A percentile compares a stretch with the other conserved stretches of the same genome.
Evolutionary conservation across 2,888 invertebrate genomes (phyloP).

Genomic region (Torymus aiolomorphi): DNA sequence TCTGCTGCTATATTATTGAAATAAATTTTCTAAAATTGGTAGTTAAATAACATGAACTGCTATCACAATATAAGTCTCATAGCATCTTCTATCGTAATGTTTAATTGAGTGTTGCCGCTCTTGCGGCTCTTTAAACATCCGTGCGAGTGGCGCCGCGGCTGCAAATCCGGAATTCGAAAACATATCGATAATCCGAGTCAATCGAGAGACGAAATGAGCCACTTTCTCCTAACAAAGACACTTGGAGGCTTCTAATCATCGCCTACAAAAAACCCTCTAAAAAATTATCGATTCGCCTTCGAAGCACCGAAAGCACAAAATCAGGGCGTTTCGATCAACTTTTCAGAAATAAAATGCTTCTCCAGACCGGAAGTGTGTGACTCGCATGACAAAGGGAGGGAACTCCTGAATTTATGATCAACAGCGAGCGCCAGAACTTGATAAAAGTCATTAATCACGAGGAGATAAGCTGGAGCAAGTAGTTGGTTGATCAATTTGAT

Average conservation of each 20-base stretch:
- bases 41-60: too few relatives aligned
- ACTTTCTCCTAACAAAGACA: conserved; percentile 40
- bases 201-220: conserved; percentile 10
- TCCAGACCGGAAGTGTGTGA: conserved; percentile 19
- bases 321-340: background rate
- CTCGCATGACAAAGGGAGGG: conserved; percentile 43
- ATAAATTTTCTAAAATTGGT: too few relatives aligned
- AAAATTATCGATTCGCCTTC: conserved; percentile 15
- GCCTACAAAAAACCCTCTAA: background rate
- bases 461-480: background rate
- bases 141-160: conserved; percentile 31
- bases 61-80: too few relatives aligned
- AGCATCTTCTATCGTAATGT: too few relatives aligned
- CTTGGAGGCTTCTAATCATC: conserved; percentile 21
- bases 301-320: background rate
- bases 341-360: background rate
- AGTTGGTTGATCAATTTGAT: background rate
- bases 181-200: conserved; percentile 38
- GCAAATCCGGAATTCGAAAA: conserved; percentile 45
- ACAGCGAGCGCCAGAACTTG: background rate
- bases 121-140: conserved; percentile 22
- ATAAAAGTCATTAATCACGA: background rate
- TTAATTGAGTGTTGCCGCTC: background rate
- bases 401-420: conserved; percentile 40
- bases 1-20: too few relatives aligned